These are phyloP conservation scores for Ormia ochracea DNA, from an alignment of 2,888 invertebrate genomes.

Conservation along the genomic window DNA sequence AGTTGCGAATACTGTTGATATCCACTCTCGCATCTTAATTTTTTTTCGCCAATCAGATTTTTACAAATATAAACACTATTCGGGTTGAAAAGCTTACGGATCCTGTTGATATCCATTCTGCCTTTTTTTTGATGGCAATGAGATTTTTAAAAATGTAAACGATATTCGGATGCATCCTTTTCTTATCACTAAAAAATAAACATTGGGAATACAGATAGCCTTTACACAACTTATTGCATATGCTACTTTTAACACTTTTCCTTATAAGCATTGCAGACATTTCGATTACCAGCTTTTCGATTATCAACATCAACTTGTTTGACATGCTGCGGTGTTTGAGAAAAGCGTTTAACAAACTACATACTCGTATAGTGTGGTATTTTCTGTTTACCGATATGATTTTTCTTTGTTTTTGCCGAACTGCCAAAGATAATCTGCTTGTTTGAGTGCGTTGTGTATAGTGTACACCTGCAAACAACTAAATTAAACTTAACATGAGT, in stretches of 20 bases:
- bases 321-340: neutral
- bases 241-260: neutral
- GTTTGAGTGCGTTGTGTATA: neutral
- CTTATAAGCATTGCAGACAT: neutral
- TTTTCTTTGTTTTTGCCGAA: neutral
- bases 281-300: neutral
- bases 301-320: neutral
- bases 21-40: no score
- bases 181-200: no score
- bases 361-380: constrained; percentile 15
- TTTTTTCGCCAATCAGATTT: no score
- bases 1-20: no score
- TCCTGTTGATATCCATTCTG: no score
- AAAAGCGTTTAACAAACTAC: neutral
- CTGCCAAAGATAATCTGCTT: neutral
- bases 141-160: no score
- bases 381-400: neutral
- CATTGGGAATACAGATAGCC: no score
- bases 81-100: no score
- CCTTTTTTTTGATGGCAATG: no score
- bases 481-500: constrained; percentile 54
- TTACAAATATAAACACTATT: no score
- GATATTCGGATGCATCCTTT: no score
- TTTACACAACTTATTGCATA: no score
- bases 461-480: constrained; percentile 19